Evolutionary conservation across 37 sponge, comb jelly and placozoan species (phyloP).

Genomic region (Tethya wilhelma): DNA sequence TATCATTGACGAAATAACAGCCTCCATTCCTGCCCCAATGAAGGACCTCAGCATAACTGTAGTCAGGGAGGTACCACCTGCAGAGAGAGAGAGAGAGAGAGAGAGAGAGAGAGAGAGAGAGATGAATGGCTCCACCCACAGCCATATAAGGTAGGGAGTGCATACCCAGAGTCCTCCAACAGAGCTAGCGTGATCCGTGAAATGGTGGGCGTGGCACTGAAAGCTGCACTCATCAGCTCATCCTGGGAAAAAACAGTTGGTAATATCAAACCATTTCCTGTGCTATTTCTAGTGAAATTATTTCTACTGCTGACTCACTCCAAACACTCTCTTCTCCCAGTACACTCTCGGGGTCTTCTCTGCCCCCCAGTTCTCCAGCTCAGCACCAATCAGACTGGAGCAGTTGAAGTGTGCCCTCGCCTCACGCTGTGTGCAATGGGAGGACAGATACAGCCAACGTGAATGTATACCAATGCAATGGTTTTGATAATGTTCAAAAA

Average conservation of each 20-base stretch:
- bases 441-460: conserved; percentile 1
- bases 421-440: conserved; percentile 28
- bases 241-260: conserved; percentile 23
- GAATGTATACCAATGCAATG: no score
- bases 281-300: not conserved
- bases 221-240: conserved; percentile 56
- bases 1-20: conserved; percentile 70
- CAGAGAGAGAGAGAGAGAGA: conserved; percentile 71
- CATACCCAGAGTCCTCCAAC: conserved; percentile 83
- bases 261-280: not conserved
- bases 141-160: no score
- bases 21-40: conserved; percentile 61
- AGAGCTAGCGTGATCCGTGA: conserved; percentile 70
- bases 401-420: conserved; percentile 62
- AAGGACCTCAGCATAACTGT: conserved; percentile 33
- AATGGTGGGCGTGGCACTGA: not conserved
- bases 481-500: no score
- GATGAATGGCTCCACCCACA: no score
- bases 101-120: no score
- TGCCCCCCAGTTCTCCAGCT: conserved; percentile 60
- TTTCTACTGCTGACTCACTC: conserved; percentile 14
- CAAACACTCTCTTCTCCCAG: conserved; percentile 81
- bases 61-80: no score
- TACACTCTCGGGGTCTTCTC: conserved; percentile 28
- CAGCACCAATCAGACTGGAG: conserved; percentile 39